Base-by-base conservation (phyloP, 1,140 invertebrate species). In the Drosophila grimshawi region DNA sequence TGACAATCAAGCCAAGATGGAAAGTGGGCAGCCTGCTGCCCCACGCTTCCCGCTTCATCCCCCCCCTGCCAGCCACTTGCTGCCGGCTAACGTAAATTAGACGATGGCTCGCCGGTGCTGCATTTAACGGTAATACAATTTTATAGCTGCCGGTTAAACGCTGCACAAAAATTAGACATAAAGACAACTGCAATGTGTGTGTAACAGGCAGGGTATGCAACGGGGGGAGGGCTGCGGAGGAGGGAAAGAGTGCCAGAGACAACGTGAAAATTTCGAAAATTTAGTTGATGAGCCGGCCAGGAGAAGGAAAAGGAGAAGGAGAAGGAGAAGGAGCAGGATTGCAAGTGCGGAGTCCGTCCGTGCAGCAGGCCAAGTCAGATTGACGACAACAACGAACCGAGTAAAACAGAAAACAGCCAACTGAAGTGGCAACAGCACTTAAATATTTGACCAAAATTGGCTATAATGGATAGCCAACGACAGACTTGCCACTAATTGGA, bases 371-470 rank as follows among this genome's bases (percentile, higher is more conserved):
- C 45, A 41, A 33, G 45, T 55, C 52, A 41, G 8, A 8, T 19
- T 29, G 29, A 65, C 35, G 30, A 29, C 46, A 19, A 52, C 46
- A 32, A 32, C 29, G 35, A 56, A 27, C 53, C 37, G 37, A 29
- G 3, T 5, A 61, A 19, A 19, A 19, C 19, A 19, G 19, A 19
- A 19, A 39, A 39, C 7, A 39, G 41, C 43, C 30, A 70, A 45
- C 70, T 61, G 60, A 77, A 75, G 78, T 55, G 56, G 74, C 66
- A 83, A 63, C 61, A 66, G 80, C 85, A 89, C 85, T 89, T 89
- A 89, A 89, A 89, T 81, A 85, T 89, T 72, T 89, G 85, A 89
- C 80, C 85, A 89, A 80, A 88, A 94, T 88, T 85, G 94, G 94
- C 93, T 91, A 93, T 91, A 94, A 64, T 19, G 39, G 27, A 0